Percentiles rank a stretch among this genome's conserved stretches.
Evolutionary conservation across 2,113 vertebrate species (phyloP).

Genomic region (Channa argus): DNA sequence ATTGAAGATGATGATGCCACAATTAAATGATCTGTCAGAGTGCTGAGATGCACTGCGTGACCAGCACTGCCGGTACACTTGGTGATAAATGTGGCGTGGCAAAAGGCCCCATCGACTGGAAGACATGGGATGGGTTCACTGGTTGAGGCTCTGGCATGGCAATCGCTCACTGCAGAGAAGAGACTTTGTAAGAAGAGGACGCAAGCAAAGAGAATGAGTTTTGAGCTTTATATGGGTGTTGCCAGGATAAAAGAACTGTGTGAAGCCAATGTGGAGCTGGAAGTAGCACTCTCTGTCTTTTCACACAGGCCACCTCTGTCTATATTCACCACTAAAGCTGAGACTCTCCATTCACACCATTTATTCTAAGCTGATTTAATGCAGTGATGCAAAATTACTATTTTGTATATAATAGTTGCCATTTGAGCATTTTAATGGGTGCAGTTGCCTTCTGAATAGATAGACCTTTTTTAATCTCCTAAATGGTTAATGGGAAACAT

Average conservation of each 20-base stretch:
- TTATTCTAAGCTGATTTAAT: no score
- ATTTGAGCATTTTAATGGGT: no score
- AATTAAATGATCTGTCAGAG: not conserved
- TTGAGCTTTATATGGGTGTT: constrained; percentile 39
- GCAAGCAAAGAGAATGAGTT: constrained; percentile 23
- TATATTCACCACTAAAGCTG: constrained; percentile 48
- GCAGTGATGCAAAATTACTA: no score
- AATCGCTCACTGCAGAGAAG: constrained; percentile 51
- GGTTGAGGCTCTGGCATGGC: constrained; percentile 40
- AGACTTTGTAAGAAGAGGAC: constrained; percentile 1
- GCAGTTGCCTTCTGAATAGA: no score
- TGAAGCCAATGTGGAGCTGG: constrained; percentile 47
- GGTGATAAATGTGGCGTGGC: constrained; percentile 70
- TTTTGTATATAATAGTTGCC: no score
- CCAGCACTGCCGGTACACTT: constrained; percentile 58
- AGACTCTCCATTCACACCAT: not conserved
- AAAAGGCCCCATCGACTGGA: constrained; percentile 47
- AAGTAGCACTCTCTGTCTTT: constrained; percentile 48
- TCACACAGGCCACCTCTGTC: constrained; percentile 44
- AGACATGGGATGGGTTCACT: constrained; percentile 58
- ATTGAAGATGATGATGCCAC: constrained; percentile 3
- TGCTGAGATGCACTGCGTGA: constrained; percentile 21
- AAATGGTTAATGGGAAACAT: no score
- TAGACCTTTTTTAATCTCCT: no score
- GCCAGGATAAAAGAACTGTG: constrained; percentile 48